A percentile compares a stretch with the other conserved stretches of the same genome.
Evolutionary conservation across 2,113 vertebrate species (phyloP).

Genomic region (Trematomus loennbergii): DNA sequence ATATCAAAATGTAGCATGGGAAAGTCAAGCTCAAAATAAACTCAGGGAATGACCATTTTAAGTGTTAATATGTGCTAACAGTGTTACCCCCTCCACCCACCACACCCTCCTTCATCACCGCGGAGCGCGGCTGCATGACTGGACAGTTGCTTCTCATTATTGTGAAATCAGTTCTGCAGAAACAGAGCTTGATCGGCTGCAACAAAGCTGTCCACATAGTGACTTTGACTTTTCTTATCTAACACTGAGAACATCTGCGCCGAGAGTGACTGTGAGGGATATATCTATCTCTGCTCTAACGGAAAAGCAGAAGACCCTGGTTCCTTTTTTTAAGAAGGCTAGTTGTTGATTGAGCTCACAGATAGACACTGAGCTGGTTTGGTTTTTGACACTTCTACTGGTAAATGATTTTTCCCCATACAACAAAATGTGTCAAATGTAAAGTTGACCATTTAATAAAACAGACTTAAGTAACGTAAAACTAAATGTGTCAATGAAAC

Average conservation of each 20-base stretch:
- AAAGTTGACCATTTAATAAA: background rate
- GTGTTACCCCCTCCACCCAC: background rate
- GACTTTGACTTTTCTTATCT: constrained; percentile 78
- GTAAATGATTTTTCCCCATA: background rate
- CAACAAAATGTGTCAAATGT: background rate
- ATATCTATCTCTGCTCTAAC: constrained; percentile 55
- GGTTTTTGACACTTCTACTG: background rate
- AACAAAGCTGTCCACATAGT: constrained; percentile 49
- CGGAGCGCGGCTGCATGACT: constrained; percentile 53
- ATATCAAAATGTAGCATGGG: background rate
- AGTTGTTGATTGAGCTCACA: constrained; percentile 26
- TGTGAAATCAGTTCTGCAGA: constrained; percentile 83
- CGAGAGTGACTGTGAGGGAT: constrained; percentile 69
- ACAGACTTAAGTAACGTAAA: background rate
- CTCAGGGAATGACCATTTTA: background rate
- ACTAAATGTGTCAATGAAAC: background rate
- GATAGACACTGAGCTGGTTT: constrained; percentile 17
- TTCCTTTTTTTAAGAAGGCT: constrained; percentile 69
- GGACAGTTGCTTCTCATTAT: constrained; percentile 44
- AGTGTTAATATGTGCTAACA: background rate
- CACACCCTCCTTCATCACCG: constrained; percentile 33
- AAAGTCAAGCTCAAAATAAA: background rate
- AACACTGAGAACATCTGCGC: constrained; percentile 55
- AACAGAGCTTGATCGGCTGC: constrained; percentile 54
- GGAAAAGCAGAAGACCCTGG: constrained; percentile 76